Evolutionary conservation across 2,113 vertebrate species (phyloP), one percentile per base, ranked within the genome.

Genomic region (Pluvialis apricaria): DNA sequence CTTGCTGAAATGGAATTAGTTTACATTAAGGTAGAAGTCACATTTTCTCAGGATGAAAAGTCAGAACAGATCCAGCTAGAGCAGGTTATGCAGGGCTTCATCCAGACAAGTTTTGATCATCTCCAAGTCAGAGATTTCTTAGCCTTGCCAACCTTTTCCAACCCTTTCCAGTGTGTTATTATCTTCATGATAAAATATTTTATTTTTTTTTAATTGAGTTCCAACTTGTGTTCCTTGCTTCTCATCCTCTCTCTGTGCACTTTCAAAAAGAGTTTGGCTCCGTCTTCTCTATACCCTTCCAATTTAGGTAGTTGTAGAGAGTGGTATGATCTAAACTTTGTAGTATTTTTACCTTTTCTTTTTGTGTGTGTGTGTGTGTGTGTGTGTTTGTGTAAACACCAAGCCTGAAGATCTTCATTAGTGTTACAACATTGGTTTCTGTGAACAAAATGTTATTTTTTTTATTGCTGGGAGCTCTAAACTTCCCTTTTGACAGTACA

Each of bases 21-120:
- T 87, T 44, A 12, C 65, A 11, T 14, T 47, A 42, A 51, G 4
- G 28, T 38, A 71, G 42, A 71, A 86, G 16, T 44, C 17, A 22
- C 4, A 19, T 85, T 76, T 82, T 49, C 25, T 78, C 25, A 13
- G 15, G 28, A 19, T 34, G 28, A 83, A 34, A 72, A 70, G 15
- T 61, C 24, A 60, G 32, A 55, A 5, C 3, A 58, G 38, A 19
- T 38, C 6, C 52, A 82, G 13, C 15, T 20, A 8, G 2, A 51
- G n/a, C 32, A 83, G 9, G n/a, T 69, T 55, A 13, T 42, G 60
- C 16, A 38, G 16, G 13, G 13, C 19, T 21, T 77, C 0, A 0
- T 77, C 38, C 34, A 44, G 24, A 26, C 66, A 72, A 13, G 11
- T 19, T 44, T 5, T 55, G 17, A 45, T 64, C 10, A 25, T 42